A percentile compares a stretch with the other conserved stretches of the same genome.
Evolutionary conservation across 2,113 vertebrate genomes (phyloP).

Genomic region (Prochilodus magdalenae): DNA sequence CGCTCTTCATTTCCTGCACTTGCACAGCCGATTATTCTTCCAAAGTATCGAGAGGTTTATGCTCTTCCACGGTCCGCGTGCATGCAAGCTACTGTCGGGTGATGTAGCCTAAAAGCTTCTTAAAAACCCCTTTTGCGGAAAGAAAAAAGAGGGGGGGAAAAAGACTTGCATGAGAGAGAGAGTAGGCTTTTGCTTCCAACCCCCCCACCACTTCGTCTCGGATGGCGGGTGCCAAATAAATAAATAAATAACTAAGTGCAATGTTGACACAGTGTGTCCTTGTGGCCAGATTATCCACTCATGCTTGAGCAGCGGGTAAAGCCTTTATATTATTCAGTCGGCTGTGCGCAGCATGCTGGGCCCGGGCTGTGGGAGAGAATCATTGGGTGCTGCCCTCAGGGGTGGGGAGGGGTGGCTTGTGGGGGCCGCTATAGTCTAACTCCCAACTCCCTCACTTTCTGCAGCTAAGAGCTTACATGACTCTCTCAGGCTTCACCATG

Average conservation of each 20-base stretch:
- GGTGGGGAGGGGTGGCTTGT: not conserved
- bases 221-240: conserved; percentile 57
- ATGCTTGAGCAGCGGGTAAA: conserved; percentile 72
- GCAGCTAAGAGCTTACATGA: conserved; percentile 52
- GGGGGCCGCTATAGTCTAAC: conserved; percentile 11
- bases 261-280: conserved; percentile 75
- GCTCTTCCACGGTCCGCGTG: conserved; percentile 22
- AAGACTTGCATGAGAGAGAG: conserved; percentile 20
- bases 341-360: conserved; percentile 54
- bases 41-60: conserved; percentile 35
- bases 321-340: conserved; percentile 75
- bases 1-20: conserved; percentile 47
- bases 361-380: conserved; percentile 61
- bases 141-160: conserved; percentile 18
- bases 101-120: conserved; percentile 44
- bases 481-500: conserved; percentile 27
- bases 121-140: conserved; percentile 40
- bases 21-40: conserved; percentile 41
- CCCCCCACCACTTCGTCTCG: conserved; percentile 51
- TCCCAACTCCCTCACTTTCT: conserved; percentile 38
- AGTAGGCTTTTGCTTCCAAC: conserved; percentile 42
- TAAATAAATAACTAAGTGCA: conserved; percentile 72
- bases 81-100: conserved; percentile 19
- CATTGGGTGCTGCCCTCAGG: conserved; percentile 57
- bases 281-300: conserved; percentile 79